Evolutionary conservation across 2,113 vertebrate genomes (phyloP), one percentile per base, ranked within the genome.

Genomic region (Peucedramus taeniatus): DNA sequence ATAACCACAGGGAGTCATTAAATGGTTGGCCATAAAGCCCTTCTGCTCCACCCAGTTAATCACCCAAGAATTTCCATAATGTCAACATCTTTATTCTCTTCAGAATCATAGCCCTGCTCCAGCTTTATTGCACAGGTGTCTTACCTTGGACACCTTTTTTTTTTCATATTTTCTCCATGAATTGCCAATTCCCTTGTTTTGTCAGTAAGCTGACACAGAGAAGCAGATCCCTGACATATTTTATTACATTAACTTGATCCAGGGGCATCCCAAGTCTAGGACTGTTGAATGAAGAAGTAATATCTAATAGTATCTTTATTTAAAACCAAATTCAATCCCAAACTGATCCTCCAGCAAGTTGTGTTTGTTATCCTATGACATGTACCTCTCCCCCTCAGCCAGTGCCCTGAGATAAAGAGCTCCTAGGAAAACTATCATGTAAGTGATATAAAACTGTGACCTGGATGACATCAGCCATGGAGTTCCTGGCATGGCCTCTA

Each of bases 21-120:
- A 74, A 21, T 54, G 31, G 3, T 31, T 76, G 64, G n/a, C 75
- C 40, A 61, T 84, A 87, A 94, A 89, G 8, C 33, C 11, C 1
- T 79, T 33, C 78, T 65, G 57, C 63, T 69, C 89, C 89, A 89
- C 84, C 78, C 80, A 40, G 51, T 57, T 91, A 65, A 59, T 69
- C 31, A 61, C 26, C 14, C 24, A 61, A 59, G 24, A 64, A 35
- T 7, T 30, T 28, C 51, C 28, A 50, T 2, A 40, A 15, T 11
- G 50, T 28, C 66, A 45, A 7, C 30, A 17, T 31, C 65, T 16
- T 70, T 13, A 50, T 63, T 45, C 56, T 71, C 57, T 24, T 64
- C 31, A 40, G 68, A 49, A 59, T 4, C 42, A 31, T 3, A 33
- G 28, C 13, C 47, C 57, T 26, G 26, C 44, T 82, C 51, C 45